Evolutionary conservation across 1,140 invertebrate genomes (phyloP), one percentile per base, ranked within the genome.

Genomic region (Gonioctena quinquepunctata): DNA sequence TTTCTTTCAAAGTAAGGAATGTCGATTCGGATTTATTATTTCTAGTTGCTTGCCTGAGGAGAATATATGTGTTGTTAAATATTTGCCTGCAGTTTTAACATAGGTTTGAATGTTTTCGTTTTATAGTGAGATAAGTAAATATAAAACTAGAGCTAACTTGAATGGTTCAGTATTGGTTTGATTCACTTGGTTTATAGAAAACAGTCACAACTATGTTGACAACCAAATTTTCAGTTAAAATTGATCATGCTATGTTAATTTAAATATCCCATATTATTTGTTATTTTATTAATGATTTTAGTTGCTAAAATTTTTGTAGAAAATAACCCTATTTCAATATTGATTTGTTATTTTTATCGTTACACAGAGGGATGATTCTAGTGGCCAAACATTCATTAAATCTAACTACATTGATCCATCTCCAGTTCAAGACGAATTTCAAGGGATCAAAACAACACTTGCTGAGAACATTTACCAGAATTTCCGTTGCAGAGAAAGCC

Each of bases 401-500:
- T 68, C 62, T 25, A 50, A 60, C 21, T 68, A 60, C 42, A 52
- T 69, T 8, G 74, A 79, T 7, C 61, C 52, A 13, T 48, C 67
- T 16, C 50, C 62, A 11, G 64, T 66, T 56, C 71, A 73, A 19
- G 72, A 75, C 49, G 74, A 74, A 11, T 73, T 80, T n/a, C 77
- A 79, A 33, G 71, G 74, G 11, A 70, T 82, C 11, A 81, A 81
- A 71, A 78, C 71, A 6, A 77, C 77, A 2, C 61, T 83, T 21
- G 65, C 80, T 0, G 80, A 83, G 57, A 81, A 79, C 59, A 73
- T 83, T 26, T 76, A 69, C 49, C 78, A 79, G 21, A 79, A 79
- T 62, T 68, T 82, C 4, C 71, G 73, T 4, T 81, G 80, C 67
- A 78, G 84, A 42, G 85, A 86, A 50, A 86, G 85, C 68, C 77